phyloP scores from a whole-genome alignment of 2,113 vertebrate genomes.

The Dinomys branickii region DNA sequence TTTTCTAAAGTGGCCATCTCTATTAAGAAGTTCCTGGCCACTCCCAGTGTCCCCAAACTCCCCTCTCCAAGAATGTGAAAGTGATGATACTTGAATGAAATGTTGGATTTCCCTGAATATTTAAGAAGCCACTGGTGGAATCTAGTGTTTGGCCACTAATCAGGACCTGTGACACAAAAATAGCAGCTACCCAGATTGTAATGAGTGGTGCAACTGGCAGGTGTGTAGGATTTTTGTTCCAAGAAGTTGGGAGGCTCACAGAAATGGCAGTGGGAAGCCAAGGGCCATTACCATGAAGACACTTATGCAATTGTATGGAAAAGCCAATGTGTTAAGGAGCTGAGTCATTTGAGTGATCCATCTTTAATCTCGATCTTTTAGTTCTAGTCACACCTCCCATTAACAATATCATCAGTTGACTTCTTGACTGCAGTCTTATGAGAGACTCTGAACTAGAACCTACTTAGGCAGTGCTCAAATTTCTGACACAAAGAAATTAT shows the following conservation, averaged over 20 bases:
- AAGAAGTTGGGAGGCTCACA: neutral
- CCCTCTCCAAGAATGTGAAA: conserved; percentile 85
- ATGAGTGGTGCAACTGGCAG: conserved; percentile 96
- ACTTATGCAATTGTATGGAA: neutral
- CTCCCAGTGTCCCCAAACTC: neutral
- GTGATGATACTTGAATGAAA: conserved; percentile 94
- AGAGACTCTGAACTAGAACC: neutral
- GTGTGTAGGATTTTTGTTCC: conserved; percentile 80
- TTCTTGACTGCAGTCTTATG: neutral
- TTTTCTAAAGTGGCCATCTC: neutral
- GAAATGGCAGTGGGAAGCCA: neutral
- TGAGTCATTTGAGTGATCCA: neutral
- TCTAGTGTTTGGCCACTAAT: conserved; percentile 92
- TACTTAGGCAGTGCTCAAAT: neutral
- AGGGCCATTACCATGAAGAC: neutral
- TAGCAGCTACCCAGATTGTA: conserved; percentile 95
- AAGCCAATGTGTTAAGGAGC: neutral
- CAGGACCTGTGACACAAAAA: conserved; percentile 94
- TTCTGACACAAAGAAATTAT: neutral
- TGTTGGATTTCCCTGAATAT: conserved; percentile 94
- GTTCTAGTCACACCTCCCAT: neutral
- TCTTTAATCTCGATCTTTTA: neutral
- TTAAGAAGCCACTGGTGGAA: conserved; percentile 96
- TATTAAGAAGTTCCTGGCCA: neutral
- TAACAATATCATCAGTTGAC: neutral